These are phyloP conservation scores for Tortricodes alternella DNA, from an alignment of 2,888 invertebrate genomes.

Conservation along the genomic window DNA sequence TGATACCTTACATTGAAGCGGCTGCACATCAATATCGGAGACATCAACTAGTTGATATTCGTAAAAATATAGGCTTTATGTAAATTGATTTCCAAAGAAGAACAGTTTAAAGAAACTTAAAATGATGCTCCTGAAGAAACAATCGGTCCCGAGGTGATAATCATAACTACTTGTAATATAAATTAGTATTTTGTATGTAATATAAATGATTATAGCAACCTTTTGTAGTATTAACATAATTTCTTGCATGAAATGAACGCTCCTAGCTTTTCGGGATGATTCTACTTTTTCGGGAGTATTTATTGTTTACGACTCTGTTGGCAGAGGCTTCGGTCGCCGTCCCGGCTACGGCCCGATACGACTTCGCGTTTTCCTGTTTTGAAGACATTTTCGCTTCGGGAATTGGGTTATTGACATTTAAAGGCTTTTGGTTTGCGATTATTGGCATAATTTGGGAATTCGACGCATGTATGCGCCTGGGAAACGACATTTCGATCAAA, in stretches of 20 bases:
- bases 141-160: no score
- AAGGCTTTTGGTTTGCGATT: neutral
- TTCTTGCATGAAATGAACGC: no score
- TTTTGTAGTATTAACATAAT: no score
- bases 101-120: no score
- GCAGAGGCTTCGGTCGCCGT: conserved; percentile 13
- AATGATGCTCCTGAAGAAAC: no score
- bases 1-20: neutral
- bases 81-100: no score
- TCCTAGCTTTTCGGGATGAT: neutral
- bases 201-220: no score
- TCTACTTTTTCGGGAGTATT: neutral
- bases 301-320: conserved; percentile 33
- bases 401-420: conserved; percentile 28
- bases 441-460: neutral
- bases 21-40: neutral
- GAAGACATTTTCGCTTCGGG: conserved; percentile 6
- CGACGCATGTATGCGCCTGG: no score
- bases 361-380: conserved; percentile 31
- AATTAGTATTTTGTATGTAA: no score
- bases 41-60: neutral
- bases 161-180: no score
- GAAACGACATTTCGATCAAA: no score
- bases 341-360: neutral
- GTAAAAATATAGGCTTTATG: no score